Conservation (phyloP, 2,888 invertebrate species). For the Nysson spinosus region DNA sequence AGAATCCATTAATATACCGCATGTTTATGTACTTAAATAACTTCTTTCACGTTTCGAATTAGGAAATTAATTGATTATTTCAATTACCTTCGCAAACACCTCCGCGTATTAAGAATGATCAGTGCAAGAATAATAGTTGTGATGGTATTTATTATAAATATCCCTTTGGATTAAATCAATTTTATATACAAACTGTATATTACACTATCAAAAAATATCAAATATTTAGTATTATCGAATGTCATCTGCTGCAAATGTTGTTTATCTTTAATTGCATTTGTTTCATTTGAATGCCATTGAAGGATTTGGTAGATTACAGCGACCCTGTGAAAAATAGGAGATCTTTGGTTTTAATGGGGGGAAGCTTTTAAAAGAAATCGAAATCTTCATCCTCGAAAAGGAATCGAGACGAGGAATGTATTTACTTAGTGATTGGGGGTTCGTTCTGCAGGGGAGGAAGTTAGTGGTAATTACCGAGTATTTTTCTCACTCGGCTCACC, state of each 20-base stretch:
- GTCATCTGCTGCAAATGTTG: background rate
- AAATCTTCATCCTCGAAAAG: conserved; percentile 54
- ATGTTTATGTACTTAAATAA: conserved; percentile 21
- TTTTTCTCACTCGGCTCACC: conserved; percentile 71
- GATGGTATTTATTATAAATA: no score
- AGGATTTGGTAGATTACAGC: conserved; percentile 5
- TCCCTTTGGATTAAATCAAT: no score
- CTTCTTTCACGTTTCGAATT: background rate
- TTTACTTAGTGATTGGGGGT: conserved; percentile 66
- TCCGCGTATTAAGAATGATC: no score
- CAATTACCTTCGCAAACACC: background rate
- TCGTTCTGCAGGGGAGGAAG: conserved; percentile 44
- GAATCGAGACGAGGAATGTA: conserved; percentile 68
- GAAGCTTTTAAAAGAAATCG: conserved; percentile 44
- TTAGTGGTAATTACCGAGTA: conserved; percentile 74
- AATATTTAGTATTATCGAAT: no score
- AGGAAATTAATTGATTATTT: no score
- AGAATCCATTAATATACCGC: no score
- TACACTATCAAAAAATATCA: no score
- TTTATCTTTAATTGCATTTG: background rate
- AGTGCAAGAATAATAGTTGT: no score
- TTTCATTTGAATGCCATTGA: conserved; percentile 8
- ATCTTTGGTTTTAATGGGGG: conserved; percentile 25
- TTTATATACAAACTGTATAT: no score
- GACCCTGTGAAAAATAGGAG: conserved; percentile 36